Base-by-base conservation (phyloP, 2,113 vertebrate species). In the Rhea americana region DNA sequence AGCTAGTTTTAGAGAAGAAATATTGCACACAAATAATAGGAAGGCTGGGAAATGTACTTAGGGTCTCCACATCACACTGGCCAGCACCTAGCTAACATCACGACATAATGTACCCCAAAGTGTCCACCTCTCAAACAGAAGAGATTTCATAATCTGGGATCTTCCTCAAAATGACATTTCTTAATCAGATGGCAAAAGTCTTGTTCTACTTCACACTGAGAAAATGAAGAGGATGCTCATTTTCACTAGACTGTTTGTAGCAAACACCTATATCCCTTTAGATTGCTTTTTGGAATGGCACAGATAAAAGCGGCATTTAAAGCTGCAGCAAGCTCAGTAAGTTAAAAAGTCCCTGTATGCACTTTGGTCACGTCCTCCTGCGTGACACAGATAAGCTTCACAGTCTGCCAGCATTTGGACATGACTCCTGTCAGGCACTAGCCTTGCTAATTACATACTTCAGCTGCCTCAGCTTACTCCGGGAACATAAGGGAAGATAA, bases 301-400 rank as follows among this genome's bases (percentile, higher is more conserved):
- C 58, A 89, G 91, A 90, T 90, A 91, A 94, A 94, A 90, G 73
- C 73, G 79, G 70, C n/a, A 37, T 63, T 88, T 89, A 86, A 77
- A 94, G 88, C 85, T 93, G 76, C 73, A 78, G 32, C 9, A 73
- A 78, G 76, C 53, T 88, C 70, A 91, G 78, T 25, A 90, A 86
- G 77, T 91, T 94, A 30, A 28, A 76, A 92, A 63, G 48, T 67
- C 76, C 35, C 76, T 84, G 39, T 72, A 15, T 24, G 62, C 76
- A 75, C 87, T 93, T 90, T 32, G 1, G 12, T 68, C 45, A 37
- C 20, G 24, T 58, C 90, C 10, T 41, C 28, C 37, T 89, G 58
- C 53, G 72, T 2, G 2, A 35, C 35, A 89, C 72, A 90, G 87
- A 81, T 92, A 70, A 89, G 48, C 82, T 62, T 58, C 86, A 79